Evolutionary conservation across 1,140 invertebrate species (phyloP).

Genomic region (Bombus pyrosoma): DNA sequence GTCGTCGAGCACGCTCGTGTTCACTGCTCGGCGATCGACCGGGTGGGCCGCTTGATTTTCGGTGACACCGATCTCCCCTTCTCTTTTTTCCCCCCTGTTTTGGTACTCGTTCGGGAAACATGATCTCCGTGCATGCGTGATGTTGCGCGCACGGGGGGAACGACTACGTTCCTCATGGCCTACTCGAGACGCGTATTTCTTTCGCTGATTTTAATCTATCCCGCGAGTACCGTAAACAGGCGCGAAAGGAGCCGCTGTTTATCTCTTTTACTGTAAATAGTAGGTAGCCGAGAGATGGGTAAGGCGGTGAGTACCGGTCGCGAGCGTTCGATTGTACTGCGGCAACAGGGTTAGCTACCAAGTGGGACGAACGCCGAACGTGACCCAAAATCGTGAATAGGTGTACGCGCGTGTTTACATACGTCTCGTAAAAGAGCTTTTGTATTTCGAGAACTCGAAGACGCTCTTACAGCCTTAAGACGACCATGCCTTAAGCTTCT

Average conservation of each 20-base stretch:
- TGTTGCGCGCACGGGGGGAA: background rate
- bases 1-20: conserved; percentile 1
- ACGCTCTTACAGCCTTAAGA: background rate
- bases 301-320: conserved; percentile 23
- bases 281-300: conserved; percentile 17
- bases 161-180: conserved; percentile 19
- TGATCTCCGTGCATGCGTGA: background rate
- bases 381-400: conserved; percentile 20
- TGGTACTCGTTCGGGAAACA: background rate
- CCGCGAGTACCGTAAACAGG: conserved; percentile 53
- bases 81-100: background rate
- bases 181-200: conserved; percentile 49
- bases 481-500: background rate
- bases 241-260: conserved; percentile 57
- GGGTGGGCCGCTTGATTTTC: conserved; percentile 29
- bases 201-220: conserved; percentile 51
- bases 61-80: background rate
- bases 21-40: conserved; percentile 18
- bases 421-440: background rate
- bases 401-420: background rate
- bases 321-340: conserved; percentile 41
- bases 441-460: no score
- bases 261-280: conserved; percentile 54
- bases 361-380: background rate
- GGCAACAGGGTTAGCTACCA: conserved; percentile 38